These are phyloP conservation scores for Mus minutoides DNA, from an alignment of 2,797 vertebrate genomes.

Conservation along the genomic window DNA sequence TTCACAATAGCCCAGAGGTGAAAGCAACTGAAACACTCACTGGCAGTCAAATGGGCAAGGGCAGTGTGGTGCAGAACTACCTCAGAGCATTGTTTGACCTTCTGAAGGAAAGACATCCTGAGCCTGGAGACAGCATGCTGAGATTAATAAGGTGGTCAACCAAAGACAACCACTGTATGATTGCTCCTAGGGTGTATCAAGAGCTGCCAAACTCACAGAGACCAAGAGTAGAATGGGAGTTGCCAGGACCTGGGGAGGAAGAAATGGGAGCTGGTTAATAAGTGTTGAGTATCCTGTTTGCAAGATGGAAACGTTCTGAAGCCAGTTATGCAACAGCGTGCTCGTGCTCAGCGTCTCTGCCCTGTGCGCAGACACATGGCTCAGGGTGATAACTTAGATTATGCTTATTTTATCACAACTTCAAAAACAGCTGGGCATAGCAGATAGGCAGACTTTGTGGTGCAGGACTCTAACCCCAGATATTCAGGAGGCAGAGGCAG, in stretches of 20 bases:
- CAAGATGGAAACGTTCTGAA: conserved; percentile 28
- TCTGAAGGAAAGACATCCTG: neutral
- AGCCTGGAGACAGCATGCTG: neutral
- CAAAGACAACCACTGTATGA: neutral
- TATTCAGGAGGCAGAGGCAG: neutral
- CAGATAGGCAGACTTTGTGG: neutral
- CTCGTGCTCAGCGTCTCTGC: neutral
- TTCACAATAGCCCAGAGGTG: neutral
- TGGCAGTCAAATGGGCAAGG: neutral
- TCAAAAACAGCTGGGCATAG: neutral
- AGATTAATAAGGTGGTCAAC: neutral
- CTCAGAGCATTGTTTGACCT: neutral
- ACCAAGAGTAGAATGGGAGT: neutral
- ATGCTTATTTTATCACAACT: neutral
- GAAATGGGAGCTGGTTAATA: neutral
- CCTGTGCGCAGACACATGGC: neutral
- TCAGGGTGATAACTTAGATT: neutral
- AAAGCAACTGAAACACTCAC: neutral
- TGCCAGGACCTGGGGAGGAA: neutral
- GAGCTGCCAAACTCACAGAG: neutral
- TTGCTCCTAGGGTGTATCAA: neutral
- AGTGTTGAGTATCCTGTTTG: conserved; percentile 22
- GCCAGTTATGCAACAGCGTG: neutral
- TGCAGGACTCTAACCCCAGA: neutral
- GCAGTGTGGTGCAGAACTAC: neutral